Percentiles rank a stretch among this genome's conserved stretches.
Conservation (phyloP, 92 coral and sea anemone genomes). For the Porites lobata region DNA sequence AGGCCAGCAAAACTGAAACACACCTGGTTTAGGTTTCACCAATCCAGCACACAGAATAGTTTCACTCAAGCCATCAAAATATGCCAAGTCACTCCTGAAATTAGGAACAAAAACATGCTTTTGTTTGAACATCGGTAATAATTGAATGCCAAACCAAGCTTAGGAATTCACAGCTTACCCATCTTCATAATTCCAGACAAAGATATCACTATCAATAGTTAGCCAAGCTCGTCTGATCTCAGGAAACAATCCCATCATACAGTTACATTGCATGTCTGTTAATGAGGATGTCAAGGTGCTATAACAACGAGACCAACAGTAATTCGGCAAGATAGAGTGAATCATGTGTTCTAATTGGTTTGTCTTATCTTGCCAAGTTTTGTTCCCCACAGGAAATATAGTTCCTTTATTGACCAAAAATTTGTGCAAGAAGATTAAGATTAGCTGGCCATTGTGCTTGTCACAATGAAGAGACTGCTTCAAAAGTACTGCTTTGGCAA, state of each 20-base stretch:
- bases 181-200: slow-evolving; percentile 99
- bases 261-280: slow-evolving; percentile 97
- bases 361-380: too few relatives aligned
- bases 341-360: too few relatives aligned
- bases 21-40: slow-evolving; percentile 94
- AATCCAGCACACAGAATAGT: slow-evolving; percentile 96
- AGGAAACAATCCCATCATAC: slow-evolving; percentile 98
- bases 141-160: neutral
- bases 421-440: too few relatives aligned
- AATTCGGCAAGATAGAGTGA: neutral
- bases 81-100: slow-evolving; percentile 95
- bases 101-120: neutral
- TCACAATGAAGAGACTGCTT: too few relatives aligned
- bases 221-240: slow-evolving; percentile 99
- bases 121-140: neutral
- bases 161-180: slow-evolving; percentile 70
- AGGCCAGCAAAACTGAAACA: neutral
- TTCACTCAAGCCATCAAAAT: slow-evolving; percentile 99
- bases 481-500: too few relatives aligned
- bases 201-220: slow-evolving; percentile 97
- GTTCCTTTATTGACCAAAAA: too few relatives aligned
- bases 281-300: slow-evolving; percentile 4
- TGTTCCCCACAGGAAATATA: too few relatives aligned
- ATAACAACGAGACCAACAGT: neutral
- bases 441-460: too few relatives aligned